Evolutionary conservation across 2,888 invertebrate genomes (phyloP).

Genomic region (Sesia bembeciformis): DNA sequence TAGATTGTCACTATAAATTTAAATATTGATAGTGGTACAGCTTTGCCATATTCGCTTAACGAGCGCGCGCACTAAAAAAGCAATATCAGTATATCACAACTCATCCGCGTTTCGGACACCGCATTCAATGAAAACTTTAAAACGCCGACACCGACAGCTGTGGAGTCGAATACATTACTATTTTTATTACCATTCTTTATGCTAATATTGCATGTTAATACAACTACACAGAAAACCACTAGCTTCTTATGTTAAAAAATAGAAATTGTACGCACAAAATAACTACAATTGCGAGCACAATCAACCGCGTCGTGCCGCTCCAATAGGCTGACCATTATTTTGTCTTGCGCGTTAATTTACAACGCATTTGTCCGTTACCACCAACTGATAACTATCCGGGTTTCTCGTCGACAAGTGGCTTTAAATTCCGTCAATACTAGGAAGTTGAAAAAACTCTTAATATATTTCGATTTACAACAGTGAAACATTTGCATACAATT

Average conservation of each 20-base stretch:
- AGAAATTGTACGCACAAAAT: not conserved
- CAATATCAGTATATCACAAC: constrained; percentile 65
- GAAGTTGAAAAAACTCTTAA: too few species aligned
- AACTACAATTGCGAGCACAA: constrained; percentile 1
- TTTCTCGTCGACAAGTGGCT: not conserved
- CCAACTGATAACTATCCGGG: not conserved
- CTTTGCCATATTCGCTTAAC: constrained; percentile 52
- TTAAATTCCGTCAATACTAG: too few species aligned
- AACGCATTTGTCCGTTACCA: constrained; percentile 12
- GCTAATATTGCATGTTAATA: not conserved
- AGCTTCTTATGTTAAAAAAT: not conserved
- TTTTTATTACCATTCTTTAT: not conserved
- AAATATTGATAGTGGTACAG: constrained; percentile 44
- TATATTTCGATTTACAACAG: too few species aligned
- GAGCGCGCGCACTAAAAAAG: constrained; percentile 52
- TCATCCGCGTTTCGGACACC: constrained; percentile 53
- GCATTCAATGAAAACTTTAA: constrained; percentile 46
- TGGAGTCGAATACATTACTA: constrained; percentile 30
- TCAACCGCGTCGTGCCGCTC: constrained; percentile 52
- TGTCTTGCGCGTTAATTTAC: constrained; percentile 26
- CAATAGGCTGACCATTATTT: constrained; percentile 49
- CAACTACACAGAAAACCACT: not conserved
- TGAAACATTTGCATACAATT: too few species aligned
- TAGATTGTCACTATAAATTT: constrained; percentile 51
- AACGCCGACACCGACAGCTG: constrained; percentile 26